Evolutionary conservation across 1,140 invertebrate genomes (phyloP), one percentile per base, ranked within the genome.

Genomic region (Rhagoletis zephyria): DNA sequence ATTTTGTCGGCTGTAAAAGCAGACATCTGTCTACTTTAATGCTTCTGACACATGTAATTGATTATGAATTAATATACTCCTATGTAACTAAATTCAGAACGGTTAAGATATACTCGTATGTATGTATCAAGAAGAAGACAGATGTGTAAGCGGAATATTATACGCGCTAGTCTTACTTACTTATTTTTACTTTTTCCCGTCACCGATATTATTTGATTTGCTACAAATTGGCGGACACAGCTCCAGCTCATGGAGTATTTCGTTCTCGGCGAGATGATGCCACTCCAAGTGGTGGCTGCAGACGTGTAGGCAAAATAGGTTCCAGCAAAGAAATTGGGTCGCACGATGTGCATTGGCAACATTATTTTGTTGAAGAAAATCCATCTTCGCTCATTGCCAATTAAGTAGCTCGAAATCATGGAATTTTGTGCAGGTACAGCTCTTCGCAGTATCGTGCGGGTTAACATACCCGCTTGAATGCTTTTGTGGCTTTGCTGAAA

Each of bases 381-480:
- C 90, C 99, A 99, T 91, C 95, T 99, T 60, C 99, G 99, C 94
- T 99, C 99, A 81, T 94, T 99, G 10, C 99, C 99, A 16, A 99
- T 99, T 92, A 99, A 99, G 95, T 99, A 99, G 94, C 98, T 96
- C 91, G 99, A 99, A 94, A 99, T 99, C 93, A 99, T 99, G 89
- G 99, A 99, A 93, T 97, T 97, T 93, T 99, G 99, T 94, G 96
- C 99, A 91, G 97, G 98, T 51, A 94, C 96, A 0, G 93, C 96
- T 9, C 94, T 99, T 12, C 99, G 99, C 99, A 99, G 94, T 99
- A 99, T 4, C 96, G 99, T 94, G 99, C 99, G 90, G 99, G 99
- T 95, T 99, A 99, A 94, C 96, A 99, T 92, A 99, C 99, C 9
- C 96, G 99, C 92, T 99, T 99, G 94, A 99, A 99, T 97, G 96